These are phyloP conservation scores for Mycetomoellerius zeteki DNA, from an alignment of 1,140 invertebrate species.

Conservation along the genomic window DNA sequence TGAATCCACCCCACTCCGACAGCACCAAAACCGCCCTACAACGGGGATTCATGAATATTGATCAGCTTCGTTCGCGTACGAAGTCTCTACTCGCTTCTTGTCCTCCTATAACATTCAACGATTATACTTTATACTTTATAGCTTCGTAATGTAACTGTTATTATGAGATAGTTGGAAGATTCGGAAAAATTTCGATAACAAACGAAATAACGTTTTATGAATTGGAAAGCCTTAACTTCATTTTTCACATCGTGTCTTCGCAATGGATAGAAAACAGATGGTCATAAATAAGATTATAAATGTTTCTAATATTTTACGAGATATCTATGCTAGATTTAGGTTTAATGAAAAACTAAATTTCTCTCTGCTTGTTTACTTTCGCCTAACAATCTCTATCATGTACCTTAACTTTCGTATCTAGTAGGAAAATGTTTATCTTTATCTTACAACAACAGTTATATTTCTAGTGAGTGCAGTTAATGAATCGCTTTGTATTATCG, in stretches of 20 bases:
- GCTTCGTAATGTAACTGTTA: neutral
- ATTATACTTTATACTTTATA: neutral
- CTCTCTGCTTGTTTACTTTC: conserved; percentile 1
- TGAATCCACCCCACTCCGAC: conserved; percentile 80
- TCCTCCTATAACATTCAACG: conserved; percentile 37
- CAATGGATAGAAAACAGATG: neutral
- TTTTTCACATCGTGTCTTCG: neutral
- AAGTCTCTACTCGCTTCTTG: conserved; percentile 52
- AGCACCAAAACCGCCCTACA: conserved; percentile 71
- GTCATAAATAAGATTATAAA: conserved; percentile 2
- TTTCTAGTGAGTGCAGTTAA: conserved; percentile 67
- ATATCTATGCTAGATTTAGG: neutral
- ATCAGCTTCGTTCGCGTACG: conserved; percentile 81
- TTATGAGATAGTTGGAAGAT: neutral
- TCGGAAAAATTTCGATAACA: conserved; percentile 26
- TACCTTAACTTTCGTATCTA: conserved; percentile 12
- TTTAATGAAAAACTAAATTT: conserved; percentile 13
- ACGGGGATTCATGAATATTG: conserved; percentile 85
- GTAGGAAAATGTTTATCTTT: conserved; percentile 55
- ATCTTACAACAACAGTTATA: conserved; percentile 83
- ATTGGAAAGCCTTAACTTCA: conserved; percentile 17
- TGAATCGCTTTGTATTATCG: conserved; percentile 23
- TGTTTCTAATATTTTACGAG: neutral
- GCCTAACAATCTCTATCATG: conserved; percentile 3
- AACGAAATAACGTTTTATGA: conserved; percentile 20